Base-by-base conservation (phyloP, 1,140 invertebrate species). In the Potamilus streckersoni region DNA sequence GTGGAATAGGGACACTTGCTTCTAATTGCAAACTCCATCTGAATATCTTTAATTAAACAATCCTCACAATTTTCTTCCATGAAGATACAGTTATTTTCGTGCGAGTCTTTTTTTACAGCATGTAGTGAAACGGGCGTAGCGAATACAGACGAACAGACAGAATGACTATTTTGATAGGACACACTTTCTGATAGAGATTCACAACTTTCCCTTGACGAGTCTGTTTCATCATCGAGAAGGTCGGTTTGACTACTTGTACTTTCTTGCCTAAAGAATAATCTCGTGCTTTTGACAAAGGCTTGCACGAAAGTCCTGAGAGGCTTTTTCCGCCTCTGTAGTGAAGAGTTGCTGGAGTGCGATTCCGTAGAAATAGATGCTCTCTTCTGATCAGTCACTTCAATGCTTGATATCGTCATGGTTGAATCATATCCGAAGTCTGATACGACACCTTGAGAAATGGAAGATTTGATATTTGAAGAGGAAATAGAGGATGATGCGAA, bases 181-280 rank as follows among this genome's bases (percentile, higher is more conserved):
- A 67, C 49, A 38, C 69, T 72, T 20, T 77, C 75, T 11, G 75
- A 77, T 17, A 77, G 63, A 1, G 75, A 77, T 6, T 63, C 75
- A 58, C 75, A 77, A 23, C 62, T 68, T 38, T 70, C 73, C 0
- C 75, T 27, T 16, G 75, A 77, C 5, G 69, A 70, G 38, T 69
- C 8, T 17, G 65, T 77, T 12, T 72, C 75, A 6, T 71, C 65
- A 61, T 77, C 75, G 12, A 77, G 60, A 5, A 77, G 70, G 12
- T 64, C 75, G 13, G 75, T 27, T 49, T 77, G 75, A 61, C 75
- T 77, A 62, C 75, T 77, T 55, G 68, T 71, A 58, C 75, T 77
- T 27, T 77, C 75, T 31, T 77, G 75, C 58, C 75, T 57, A 38
- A 49, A 55, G 58, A 77, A 77, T 19, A 77, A 17, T 19, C 73